Conservation (phyloP, 2,113 vertebrate species). For the Podilymbus podiceps region DNA sequence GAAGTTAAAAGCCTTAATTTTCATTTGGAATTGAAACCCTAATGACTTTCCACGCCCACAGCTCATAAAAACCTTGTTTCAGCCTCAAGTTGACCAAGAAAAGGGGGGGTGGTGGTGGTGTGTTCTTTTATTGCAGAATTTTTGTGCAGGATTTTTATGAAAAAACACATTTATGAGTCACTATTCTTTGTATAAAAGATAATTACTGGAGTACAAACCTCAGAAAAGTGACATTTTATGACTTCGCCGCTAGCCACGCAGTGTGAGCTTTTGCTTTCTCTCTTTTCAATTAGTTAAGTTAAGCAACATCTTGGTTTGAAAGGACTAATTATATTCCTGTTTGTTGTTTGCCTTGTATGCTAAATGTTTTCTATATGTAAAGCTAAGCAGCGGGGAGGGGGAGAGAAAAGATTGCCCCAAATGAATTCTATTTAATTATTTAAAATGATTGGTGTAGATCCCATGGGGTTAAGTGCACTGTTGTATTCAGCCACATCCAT, state of each 20-base stretch:
- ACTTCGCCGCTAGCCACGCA: neutral
- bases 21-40: slow-evolving; percentile 32
- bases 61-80: slow-evolving; percentile 24
- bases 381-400: neutral
- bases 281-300: slow-evolving; percentile 27
- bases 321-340: slow-evolving; percentile 12
- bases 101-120: neutral
- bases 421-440: neutral
- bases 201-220: slow-evolving; percentile 19
- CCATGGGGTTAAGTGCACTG: neutral
- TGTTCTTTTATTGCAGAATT: neutral
- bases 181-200: slow-evolving; percentile 40
- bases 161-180: slow-evolving; percentile 32
- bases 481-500: neutral
- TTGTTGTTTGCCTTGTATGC: neutral
- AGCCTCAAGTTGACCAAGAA: slow-evolving; percentile 44
- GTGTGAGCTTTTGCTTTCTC: neutral
- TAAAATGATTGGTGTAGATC: neutral
- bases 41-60: slow-evolving; percentile 37
- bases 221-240: slow-evolving; percentile 26
- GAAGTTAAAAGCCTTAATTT: slow-evolving; percentile 47
- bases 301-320: slow-evolving; percentile 27
- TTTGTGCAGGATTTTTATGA: neutral
- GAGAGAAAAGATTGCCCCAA: neutral
- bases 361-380: slow-evolving; percentile 30